These are phyloP conservation scores for Nannoperca obscura DNA, from an alignment of 2,797 vertebrate genomes.

Conservation along the genomic window DNA sequence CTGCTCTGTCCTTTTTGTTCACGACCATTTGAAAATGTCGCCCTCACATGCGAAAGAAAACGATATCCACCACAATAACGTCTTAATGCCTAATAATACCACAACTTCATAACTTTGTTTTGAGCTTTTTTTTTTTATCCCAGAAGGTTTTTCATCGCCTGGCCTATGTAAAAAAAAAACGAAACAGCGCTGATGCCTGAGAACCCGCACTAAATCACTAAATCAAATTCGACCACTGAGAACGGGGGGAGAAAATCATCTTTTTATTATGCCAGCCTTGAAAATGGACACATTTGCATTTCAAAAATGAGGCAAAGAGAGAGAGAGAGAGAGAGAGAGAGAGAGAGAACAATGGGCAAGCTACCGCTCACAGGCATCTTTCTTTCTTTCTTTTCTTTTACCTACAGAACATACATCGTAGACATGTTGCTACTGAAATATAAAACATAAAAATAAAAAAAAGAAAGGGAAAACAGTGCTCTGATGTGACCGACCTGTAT, in stretches of 20 bases:
- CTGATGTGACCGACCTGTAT: constrained; percentile 76
- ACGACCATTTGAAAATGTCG: constrained; percentile 51
- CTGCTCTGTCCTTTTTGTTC: constrained; percentile 73
- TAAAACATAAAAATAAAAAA: background rate
- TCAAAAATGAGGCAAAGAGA: background rate
- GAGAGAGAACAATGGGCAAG: constrained; percentile 54
- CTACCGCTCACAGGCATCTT: constrained; percentile 15
- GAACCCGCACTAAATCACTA: constrained; percentile 21
- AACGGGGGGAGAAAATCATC: background rate
- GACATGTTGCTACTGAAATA: background rate
- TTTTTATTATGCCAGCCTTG: background rate
- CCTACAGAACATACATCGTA: background rate
- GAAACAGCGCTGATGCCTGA: constrained; percentile 4
- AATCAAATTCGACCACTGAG: constrained; percentile 13
- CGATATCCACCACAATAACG: background rate
- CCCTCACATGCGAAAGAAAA: constrained; percentile 14
- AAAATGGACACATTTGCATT: constrained; percentile 34
- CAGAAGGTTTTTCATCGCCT: constrained; percentile 7
- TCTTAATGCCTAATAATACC: background rate
- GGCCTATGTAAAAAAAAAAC: background rate
- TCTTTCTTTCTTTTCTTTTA: constrained; percentile 24
- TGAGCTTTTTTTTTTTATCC: background rate
- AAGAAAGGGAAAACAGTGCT: background rate
- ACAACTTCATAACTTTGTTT: constrained; percentile 37
- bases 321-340: constrained; percentile 20